phyloP scores from a whole-genome alignment of 2,888 invertebrate species.

The Rhogogaster chlorosoma region DNA sequence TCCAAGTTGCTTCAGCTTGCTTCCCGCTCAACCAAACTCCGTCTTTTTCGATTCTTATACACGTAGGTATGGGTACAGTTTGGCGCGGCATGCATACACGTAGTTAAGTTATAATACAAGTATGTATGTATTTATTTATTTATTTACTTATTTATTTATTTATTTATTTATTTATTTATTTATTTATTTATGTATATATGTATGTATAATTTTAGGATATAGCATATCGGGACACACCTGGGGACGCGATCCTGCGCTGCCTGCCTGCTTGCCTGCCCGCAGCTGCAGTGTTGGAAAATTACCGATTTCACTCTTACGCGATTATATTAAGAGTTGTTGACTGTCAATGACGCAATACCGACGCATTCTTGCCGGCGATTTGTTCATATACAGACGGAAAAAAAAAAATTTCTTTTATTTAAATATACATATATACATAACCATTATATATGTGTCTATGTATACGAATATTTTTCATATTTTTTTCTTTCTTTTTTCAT shows the following conservation, averaged over 20 bases:
- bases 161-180: neutral
- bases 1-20: constrained; percentile 24
- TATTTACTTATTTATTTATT: neutral
- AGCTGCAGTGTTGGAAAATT: constrained; percentile 61
- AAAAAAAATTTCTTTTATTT: constrained; percentile 24
- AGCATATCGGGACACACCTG: constrained; percentile 47
- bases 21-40: neutral
- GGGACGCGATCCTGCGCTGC: constrained; percentile 53
- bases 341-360: constrained; percentile 62
- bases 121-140: neutral
- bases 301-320: constrained; percentile 56
- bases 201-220: constrained; percentile 19
- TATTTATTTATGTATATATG: neutral
- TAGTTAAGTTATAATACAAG: neutral
- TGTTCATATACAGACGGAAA: neutral
- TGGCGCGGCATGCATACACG: constrained; percentile 1
- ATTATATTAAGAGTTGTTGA: constrained; percentile 59
- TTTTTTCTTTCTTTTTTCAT: neutral
- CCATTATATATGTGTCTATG: neutral
- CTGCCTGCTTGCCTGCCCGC: constrained; percentile 40
- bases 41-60: constrained; percentile 23
- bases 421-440: neutral
- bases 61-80: constrained; percentile 14
- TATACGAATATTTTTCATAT: neutral
- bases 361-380: constrained; percentile 51